Conservation (phyloP, 2,797 vertebrate species). For the Pelobates cultripes region DNA sequence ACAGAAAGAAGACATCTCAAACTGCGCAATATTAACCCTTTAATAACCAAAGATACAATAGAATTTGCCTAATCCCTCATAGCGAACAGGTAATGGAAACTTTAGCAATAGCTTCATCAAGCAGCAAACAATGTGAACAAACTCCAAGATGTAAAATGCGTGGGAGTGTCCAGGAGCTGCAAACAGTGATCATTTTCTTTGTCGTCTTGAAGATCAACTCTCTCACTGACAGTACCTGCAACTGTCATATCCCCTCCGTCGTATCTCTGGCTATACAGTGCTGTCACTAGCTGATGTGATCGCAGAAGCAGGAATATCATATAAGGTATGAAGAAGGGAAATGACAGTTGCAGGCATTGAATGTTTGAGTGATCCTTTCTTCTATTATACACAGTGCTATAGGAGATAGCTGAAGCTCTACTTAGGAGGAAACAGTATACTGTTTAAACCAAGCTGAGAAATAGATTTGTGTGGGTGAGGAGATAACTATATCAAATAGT, state of each 20-base stretch:
- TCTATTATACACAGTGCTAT: not conserved
- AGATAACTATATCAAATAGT: not conserved
- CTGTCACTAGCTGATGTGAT: slow-evolving; percentile 20
- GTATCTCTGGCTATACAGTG: slow-evolving; percentile 9
- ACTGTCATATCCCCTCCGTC: slow-evolving; percentile 11
- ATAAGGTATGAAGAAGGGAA: slow-evolving; percentile 1
- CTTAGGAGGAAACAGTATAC: not conserved
- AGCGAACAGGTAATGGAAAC: no score
- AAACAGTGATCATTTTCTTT: not conserved
- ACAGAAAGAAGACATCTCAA: no score
- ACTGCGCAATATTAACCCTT: no score
- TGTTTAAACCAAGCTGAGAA: not conserved
- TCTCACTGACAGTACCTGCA: slow-evolving; percentile 31
- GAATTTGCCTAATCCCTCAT: no score
- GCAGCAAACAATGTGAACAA: no score
- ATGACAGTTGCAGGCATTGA: slow-evolving; percentile 8
- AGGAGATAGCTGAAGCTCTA: not conserved
- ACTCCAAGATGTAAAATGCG: no score
- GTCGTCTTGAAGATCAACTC: not conserved
- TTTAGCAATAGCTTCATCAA: no score
- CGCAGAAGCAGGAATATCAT: slow-evolving; percentile 30
- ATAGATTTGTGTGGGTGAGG: not conserved
- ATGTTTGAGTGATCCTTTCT: slow-evolving; percentile 4
- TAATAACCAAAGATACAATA: no score
- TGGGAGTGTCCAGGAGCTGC: not conserved